These are phyloP conservation scores for Lasioglossum marginatum DNA, from an alignment of 2,888 invertebrate species.

Conservation along the genomic window DNA sequence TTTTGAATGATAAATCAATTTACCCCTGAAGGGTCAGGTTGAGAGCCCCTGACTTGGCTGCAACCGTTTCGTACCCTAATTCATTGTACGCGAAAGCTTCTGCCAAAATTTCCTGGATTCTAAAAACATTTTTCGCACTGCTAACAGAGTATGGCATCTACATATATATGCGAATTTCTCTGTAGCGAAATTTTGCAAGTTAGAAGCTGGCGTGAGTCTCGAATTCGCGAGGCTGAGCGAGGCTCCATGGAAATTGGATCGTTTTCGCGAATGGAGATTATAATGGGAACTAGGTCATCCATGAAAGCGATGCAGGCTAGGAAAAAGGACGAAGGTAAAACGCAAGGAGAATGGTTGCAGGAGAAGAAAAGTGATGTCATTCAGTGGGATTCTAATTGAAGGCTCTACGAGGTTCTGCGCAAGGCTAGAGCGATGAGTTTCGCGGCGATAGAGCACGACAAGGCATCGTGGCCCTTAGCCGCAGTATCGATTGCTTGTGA, in stretches of 20 bases:
- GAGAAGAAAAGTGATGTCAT: conserved; percentile 21
- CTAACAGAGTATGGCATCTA: background rate
- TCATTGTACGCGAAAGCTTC: background rate
- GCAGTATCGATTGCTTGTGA: conserved; percentile 80
- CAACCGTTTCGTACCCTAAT: background rate
- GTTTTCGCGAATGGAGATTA: background rate
- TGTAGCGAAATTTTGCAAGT: background rate
- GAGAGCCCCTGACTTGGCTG: background rate
- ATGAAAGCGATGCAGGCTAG: background rate
- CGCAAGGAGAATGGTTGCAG: background rate
- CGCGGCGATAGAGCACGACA: conserved; percentile 42
- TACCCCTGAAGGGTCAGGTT: background rate
- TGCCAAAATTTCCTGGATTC: background rate
- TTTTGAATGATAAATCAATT: background rate
- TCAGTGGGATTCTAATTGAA: conserved; percentile 30
- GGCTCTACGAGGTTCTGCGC: conserved; percentile 25
- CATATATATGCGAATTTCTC: background rate
- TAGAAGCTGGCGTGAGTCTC: background rate
- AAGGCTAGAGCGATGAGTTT: conserved; percentile 41
- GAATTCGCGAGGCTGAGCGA: background rate
- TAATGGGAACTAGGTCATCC: conserved; percentile 20
- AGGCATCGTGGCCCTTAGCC: conserved; percentile 55
- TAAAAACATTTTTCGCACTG: background rate
- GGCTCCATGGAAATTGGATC: background rate
- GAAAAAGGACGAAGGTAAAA: background rate